Evolutionary conservation across 2,113 vertebrate genomes (phyloP), one percentile per base, ranked within the genome.

Genomic region (Rattus rattus): DNA sequence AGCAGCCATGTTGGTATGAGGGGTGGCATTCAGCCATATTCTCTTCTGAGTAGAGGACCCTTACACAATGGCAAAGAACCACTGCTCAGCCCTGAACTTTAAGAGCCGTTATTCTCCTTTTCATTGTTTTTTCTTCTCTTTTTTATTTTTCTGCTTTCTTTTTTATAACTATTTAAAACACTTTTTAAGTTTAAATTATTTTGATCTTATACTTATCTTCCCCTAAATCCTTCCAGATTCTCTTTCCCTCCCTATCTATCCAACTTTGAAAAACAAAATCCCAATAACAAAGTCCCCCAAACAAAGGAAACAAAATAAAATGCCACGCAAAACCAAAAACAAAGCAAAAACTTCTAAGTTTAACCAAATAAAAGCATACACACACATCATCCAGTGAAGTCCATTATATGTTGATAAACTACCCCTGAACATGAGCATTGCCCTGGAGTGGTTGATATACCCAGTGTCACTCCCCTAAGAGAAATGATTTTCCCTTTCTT

Each of bases 61-160:
- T n/a, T 0, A 6, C n/a, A 9, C 4, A 10, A 73, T 9, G 20
- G 43, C 70, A 5, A 49, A 36, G 9, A 65, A 13, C 56, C 0
- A 86, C 95, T 97, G 96, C 94, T 96, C 4, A 6, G 65, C n/a
- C 0, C 36, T 7, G 20, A 30, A 28, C 49, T 26, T 33, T 17
- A 20, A 59, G 11, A 9, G 49, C 11, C 14, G n/a, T 56, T 33
- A 19, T 7, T 30, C 7, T 86, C 67, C 12, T 80, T 63, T 96
- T 97, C 94, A 97, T 97, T 97, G 96, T 98, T 95, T 96, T 95
- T 97, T 97, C 98, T 97, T 7, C 19, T 5, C 20, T 26, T 2
- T 7, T 19, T 33, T 36, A 4, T 4, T 79, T 26, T 36, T 54
- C 10, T 36, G 16, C 17, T 54, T 56, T 5, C 39, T 54, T 36